Percentiles rank a stretch among this genome's conserved stretches.
phyloP scores from a whole-genome alignment of 2,797 vertebrate species.

The Poeciliopsis turneri region DNA sequence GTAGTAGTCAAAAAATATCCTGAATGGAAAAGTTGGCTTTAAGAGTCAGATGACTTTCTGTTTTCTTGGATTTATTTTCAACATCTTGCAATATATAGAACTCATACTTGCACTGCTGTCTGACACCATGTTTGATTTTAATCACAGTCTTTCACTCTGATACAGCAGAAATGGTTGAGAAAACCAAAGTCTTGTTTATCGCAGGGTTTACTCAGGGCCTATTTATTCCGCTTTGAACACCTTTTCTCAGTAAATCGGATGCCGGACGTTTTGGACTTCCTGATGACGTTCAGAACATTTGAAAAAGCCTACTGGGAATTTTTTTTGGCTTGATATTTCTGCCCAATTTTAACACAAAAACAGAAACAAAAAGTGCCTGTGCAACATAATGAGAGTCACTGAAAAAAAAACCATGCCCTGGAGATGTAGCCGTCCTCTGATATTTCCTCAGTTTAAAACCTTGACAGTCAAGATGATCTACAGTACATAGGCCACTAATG shows the following conservation, averaged over 20 bases:
- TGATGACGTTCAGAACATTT: constrained; percentile 34
- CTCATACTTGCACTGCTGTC: not conserved
- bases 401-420: constrained; percentile 6
- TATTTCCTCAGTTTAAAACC: not conserved
- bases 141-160: not conserved
- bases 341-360: constrained; percentile 6
- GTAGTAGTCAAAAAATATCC: constrained; percentile 63
- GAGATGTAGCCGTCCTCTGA: not conserved
- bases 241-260: constrained; percentile 32
- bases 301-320: constrained; percentile 17
- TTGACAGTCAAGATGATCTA: not conserved
- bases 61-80: constrained; percentile 29
- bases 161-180: not conserved
- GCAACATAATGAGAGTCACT: not conserved
- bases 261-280: constrained; percentile 45
- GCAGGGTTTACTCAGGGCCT: constrained; percentile 16
- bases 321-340: not conserved
- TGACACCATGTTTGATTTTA: constrained; percentile 14
- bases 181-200: constrained; percentile 22
- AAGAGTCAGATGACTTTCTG: constrained; percentile 45
- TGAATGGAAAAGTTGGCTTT: constrained; percentile 38
- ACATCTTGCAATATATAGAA: constrained; percentile 30
- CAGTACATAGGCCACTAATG: not conserved
- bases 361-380: constrained; percentile 11
- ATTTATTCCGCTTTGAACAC: constrained; percentile 19